Base-by-base conservation (phyloP, 2,797 vertebrate species). In the Ambastaia sidthimunki region DNA sequence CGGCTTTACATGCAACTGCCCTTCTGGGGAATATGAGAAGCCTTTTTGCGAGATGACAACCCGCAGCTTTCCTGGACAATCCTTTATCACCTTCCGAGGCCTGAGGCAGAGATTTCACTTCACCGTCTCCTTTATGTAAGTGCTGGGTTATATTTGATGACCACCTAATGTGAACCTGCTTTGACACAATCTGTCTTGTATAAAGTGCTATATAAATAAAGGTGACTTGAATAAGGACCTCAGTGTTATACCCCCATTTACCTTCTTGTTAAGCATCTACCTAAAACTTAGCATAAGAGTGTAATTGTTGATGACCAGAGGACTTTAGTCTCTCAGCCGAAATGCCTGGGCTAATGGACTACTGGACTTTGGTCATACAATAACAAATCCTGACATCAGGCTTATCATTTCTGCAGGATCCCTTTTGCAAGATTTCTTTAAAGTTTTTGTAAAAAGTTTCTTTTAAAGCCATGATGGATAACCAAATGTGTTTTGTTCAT, bases 41-140 rank as follows among this genome's bases (percentile, higher is more conserved):
- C 98, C 98, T 0, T 99, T 96, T 92, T 99, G 97, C 0, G 96
- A 98, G 92, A 96, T 98, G 94, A 96, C 96, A 88, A 96, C 98
- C 1, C 92, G 97, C 86, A 98, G 95, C 92, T 99, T 99, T 89
- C 97, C 98, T 0, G 95, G 96, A 0, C 94, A 92, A 87, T 99
- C 98, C 84, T 99, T 99, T 78, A 91, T 99, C 90, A 99, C 98
- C 85, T 99, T 99, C 93, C 95, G 96, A 47, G 98, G 97, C 68
- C 93, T 99, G 68, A 85, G 97, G 19, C 98, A 99, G 74, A 96
- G 98, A 66, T 99, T 99, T 89, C 98, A 97, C 93, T 99, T 99
- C 93, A 97, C 96, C 0, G 74, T 99, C 47, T 96, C 96, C 37
- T 96, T 99, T 86, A 94, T 89, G 98, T 99, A 86, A 97, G 97